A percentile compares a stretch with the other conserved stretches of the same genome.
Conservation (phyloP, 2,797 vertebrate species). For the Lagorchestes hirsutus region DNA sequence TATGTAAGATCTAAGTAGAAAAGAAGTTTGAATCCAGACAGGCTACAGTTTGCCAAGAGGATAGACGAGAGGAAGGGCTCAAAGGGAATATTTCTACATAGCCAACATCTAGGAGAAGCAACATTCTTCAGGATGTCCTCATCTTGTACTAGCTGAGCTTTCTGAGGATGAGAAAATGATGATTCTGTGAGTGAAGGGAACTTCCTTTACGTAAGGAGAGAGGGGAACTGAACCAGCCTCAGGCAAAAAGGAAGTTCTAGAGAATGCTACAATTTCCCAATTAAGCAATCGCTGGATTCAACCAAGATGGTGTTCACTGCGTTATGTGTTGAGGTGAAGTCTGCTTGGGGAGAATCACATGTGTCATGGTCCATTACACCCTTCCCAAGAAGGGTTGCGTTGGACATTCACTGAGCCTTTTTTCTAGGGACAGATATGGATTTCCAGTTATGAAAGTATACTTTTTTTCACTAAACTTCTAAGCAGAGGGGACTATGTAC, state of each 20-base stretch:
- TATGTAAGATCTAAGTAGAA: background rate
- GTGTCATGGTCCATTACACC: background rate
- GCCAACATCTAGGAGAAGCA: too few relatives aligned
- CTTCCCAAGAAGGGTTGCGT: background rate
- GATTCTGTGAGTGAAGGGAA: conserved; percentile 68
- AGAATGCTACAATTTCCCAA: conserved; percentile 63
- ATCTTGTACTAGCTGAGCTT: conserved; percentile 37
- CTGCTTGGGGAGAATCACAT: too few relatives aligned
- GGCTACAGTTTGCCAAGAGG: background rate
- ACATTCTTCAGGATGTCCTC: background rate
- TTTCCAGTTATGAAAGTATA: background rate
- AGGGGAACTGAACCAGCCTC: conserved; percentile 53
- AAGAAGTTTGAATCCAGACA: background rate
- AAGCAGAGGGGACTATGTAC: background rate
- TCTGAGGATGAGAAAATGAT: background rate
- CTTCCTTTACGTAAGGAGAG: conserved; percentile 71
- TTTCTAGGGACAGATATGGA: background rate
- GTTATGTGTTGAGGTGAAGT: background rate
- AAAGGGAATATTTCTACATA: conserved; percentile 4
- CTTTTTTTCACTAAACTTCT: accelerated
- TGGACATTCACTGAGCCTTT: background rate
- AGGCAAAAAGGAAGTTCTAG: conserved; percentile 70
- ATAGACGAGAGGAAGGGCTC: background rate
- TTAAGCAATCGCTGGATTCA: conserved; percentile 48
- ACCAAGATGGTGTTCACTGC: background rate